Conservation (phyloP, 1,140 invertebrate genomes). For the Galleria mellonella region DNA sequence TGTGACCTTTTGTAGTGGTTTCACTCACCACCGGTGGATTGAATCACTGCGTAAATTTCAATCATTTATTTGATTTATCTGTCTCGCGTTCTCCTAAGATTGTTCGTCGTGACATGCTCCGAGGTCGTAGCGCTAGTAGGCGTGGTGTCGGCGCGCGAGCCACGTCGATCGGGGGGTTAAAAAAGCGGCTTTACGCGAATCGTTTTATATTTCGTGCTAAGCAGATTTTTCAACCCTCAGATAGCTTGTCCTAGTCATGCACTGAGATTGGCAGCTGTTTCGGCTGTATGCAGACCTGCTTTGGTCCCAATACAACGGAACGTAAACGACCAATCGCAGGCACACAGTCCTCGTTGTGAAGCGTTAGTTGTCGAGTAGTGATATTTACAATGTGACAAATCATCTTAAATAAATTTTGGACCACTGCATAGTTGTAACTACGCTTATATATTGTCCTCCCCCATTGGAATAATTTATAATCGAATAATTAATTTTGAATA, state of each 20-base stretch:
- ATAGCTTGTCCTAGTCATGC: background rate
- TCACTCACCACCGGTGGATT: no score
- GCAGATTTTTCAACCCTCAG: no score
- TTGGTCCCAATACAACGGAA: no score
- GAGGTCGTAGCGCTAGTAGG: no score
- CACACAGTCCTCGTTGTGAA: slow-evolving; percentile 42
- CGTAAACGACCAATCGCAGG: background rate
- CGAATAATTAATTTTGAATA: slow-evolving; percentile 53
- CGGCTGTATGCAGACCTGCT: no score
- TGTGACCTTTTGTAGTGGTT: no score
- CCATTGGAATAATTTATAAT: slow-evolving; percentile 42
- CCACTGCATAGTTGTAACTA: slow-evolving; percentile 58
- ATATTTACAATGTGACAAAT: slow-evolving; percentile 36
- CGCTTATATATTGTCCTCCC: slow-evolving; percentile 52
- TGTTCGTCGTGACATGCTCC: no score
- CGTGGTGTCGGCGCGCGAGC: background rate
- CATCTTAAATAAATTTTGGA: slow-evolving; percentile 37
- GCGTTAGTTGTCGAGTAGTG: slow-evolving; percentile 51
- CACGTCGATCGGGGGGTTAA: background rate
- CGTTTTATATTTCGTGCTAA: no score
- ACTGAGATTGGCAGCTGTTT: background rate
- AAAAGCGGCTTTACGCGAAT: no score
- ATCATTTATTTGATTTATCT: no score
- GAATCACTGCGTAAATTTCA: no score
- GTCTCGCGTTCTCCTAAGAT: no score